These are phyloP conservation scores for Cotesia typhae DNA, from an alignment of 1,140 invertebrate species.

Conservation along the genomic window DNA sequence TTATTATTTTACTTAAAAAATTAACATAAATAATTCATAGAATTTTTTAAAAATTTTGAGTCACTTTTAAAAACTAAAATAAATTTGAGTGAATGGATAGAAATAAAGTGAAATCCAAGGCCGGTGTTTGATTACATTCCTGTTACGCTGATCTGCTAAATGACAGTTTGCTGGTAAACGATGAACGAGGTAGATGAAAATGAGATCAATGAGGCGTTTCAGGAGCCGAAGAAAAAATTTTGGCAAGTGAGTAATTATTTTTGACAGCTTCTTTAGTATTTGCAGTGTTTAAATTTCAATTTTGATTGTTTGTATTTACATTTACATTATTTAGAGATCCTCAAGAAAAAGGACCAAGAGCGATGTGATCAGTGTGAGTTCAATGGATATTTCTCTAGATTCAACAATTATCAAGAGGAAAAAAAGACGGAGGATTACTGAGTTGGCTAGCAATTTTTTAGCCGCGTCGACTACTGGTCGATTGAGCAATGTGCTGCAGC, in stretches of 20 bases:
- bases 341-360: slow-evolving; percentile 60
- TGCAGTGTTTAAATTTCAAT: neutral
- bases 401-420: slow-evolving; percentile 53
- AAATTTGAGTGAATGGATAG: no score
- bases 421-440: slow-evolving; percentile 58
- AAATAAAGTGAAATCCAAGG: no score
- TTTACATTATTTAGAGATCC: slow-evolving; percentile 50
- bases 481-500: slow-evolving; percentile 49
- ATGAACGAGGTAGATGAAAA: slow-evolving; percentile 50
- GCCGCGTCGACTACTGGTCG: slow-evolving; percentile 45
- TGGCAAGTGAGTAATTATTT: slow-evolving; percentile 53
- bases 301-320: neutral
- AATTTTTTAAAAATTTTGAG: no score
- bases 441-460: slow-evolving; percentile 58
- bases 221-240: slow-evolving; percentile 58
- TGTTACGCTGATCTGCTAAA: neutral
- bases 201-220: slow-evolving; percentile 52
- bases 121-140: no score
- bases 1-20: no score
- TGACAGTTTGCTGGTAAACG: slow-evolving; percentile 27
- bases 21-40: no score
- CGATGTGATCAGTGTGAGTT: slow-evolving; percentile 56
- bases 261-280: neutral
- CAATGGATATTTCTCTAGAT: slow-evolving; percentile 58
- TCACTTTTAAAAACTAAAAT: no score